phyloP scores from a whole-genome alignment of 2,888 invertebrate genomes.

The Zygogramma bicolorata region DNA sequence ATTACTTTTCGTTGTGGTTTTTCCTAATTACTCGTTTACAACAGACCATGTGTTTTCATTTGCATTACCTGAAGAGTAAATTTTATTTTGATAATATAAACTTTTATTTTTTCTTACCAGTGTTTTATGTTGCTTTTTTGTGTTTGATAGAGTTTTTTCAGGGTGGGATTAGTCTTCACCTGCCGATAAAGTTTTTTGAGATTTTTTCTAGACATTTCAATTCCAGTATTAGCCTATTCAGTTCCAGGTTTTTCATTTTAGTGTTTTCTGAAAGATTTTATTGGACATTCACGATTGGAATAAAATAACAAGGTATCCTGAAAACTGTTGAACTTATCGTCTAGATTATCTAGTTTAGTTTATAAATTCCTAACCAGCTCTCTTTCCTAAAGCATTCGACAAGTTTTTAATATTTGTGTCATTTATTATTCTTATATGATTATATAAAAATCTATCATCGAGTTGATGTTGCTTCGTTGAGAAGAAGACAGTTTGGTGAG shows the following conservation, averaged over 20 bases:
- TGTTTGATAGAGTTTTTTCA: not conserved
- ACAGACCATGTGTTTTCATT: too few relatives aligned
- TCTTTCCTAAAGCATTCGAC: too few relatives aligned
- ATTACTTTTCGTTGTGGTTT: not conserved
- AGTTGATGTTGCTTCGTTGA: too few relatives aligned
- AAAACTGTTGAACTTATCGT: slow-evolving; percentile 14
- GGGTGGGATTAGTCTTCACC: slow-evolving; percentile 2
- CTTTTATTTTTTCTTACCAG: not conserved
- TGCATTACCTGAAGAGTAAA: not conserved
- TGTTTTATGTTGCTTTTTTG: slow-evolving; percentile 9
- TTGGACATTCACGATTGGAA: slow-evolving; percentile 14
- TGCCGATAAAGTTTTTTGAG: slow-evolving; percentile 1
- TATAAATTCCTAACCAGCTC: too few relatives aligned
- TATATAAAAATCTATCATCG: too few relatives aligned
- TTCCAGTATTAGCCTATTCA: slow-evolving; percentile 3
- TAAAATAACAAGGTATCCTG: slow-evolving; percentile 8
- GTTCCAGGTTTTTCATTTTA: not conserved
- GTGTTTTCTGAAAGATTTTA: slow-evolving; percentile 4
- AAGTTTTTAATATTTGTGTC: too few relatives aligned
- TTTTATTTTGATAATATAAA: not conserved
- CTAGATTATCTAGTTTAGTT: too few relatives aligned
- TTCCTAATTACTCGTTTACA: not conserved
- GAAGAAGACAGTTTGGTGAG: too few relatives aligned
- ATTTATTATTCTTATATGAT: too few relatives aligned
- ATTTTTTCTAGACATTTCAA: slow-evolving; percentile 2